Conservation (phyloP, 2,888 invertebrate species). For the Neria commutata region DNA sequence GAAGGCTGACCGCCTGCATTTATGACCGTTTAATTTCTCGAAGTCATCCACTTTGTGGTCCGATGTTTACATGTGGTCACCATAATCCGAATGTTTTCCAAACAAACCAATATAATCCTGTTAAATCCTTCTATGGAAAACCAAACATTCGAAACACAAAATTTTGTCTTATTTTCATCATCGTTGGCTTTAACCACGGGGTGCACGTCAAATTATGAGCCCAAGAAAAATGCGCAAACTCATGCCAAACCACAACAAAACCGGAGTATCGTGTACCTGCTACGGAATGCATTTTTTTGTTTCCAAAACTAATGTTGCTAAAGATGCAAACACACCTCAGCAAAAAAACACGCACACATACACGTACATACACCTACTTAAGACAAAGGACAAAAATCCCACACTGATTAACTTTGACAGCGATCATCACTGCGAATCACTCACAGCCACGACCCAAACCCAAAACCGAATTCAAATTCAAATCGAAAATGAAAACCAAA, state of each 20-base stretch:
- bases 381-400: conserved; percentile 40
- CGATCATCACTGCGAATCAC: conserved; percentile 49
- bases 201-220: conserved; percentile 57
- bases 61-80: too few relatives aligned
- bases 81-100: conserved; percentile 55
- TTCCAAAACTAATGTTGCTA: conserved; percentile 12
- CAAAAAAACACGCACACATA: conserved; percentile 1
- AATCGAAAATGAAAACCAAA: conserved; percentile 31
- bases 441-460: conserved; percentile 29
- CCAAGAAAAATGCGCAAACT: conserved; percentile 52
- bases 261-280: conserved; percentile 8
- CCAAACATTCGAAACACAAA: conserved; percentile 30
- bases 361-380: too few relatives aligned
- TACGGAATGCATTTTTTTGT: conserved; percentile 16
- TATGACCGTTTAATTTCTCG: conserved; percentile 35
- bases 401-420: conserved; percentile 58
- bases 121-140: conserved; percentile 49
- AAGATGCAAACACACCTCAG: conserved; percentile 22
- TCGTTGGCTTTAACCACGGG: conserved; percentile 55
- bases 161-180: conserved; percentile 53
- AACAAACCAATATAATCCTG: conserved; percentile 53
- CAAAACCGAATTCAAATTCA: too few relatives aligned
- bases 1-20: conserved; percentile 21
- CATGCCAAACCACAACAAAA: conserved; percentile 37
- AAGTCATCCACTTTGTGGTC: conserved; percentile 46